Evolutionary conservation across 2,888 invertebrate genomes (phyloP).

Genomic region (Hecatera dysodea): DNA sequence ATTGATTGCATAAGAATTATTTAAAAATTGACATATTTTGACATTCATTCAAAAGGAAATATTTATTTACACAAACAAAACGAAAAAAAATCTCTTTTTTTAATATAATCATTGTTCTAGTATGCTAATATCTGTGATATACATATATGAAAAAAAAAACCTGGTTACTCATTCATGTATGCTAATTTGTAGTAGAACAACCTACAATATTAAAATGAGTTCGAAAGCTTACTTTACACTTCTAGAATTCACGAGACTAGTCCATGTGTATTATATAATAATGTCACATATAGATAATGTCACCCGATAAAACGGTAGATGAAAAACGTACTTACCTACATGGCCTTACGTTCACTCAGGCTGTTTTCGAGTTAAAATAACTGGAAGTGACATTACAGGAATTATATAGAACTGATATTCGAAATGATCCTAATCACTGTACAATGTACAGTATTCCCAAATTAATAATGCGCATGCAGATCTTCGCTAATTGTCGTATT

Average conservation of each 20-base stretch:
- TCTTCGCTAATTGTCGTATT: too few relatives aligned
- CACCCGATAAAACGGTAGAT: conserved; percentile 53
- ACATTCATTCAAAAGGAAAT: background rate
- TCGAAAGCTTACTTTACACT: conserved; percentile 41
- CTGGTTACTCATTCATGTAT: conserved; percentile 11
- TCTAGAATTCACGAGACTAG: conserved; percentile 58
- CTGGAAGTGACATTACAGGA: conserved; percentile 56
- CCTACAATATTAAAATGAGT: conserved; percentile 16
- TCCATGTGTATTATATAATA: conserved; percentile 56
- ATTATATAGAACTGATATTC: background rate
- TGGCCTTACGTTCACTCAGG: conserved; percentile 78
- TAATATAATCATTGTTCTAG: background rate
- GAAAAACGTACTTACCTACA: conserved; percentile 63
- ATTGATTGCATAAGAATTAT: background rate
- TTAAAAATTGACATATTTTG: background rate
- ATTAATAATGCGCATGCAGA: too few relatives aligned
- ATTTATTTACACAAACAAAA: too few relatives aligned
- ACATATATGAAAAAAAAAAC: background rate
- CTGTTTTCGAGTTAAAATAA: conserved; percentile 32
- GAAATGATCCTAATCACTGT: background rate
- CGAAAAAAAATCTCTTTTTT: background rate
- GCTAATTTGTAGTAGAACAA: background rate
- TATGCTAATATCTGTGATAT: background rate
- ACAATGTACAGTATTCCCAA: too few relatives aligned
- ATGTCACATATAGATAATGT: conserved; percentile 49